Base-by-base conservation (phyloP, 2,113 vertebrate genomes). In the Sylvia atricapilla region DNA sequence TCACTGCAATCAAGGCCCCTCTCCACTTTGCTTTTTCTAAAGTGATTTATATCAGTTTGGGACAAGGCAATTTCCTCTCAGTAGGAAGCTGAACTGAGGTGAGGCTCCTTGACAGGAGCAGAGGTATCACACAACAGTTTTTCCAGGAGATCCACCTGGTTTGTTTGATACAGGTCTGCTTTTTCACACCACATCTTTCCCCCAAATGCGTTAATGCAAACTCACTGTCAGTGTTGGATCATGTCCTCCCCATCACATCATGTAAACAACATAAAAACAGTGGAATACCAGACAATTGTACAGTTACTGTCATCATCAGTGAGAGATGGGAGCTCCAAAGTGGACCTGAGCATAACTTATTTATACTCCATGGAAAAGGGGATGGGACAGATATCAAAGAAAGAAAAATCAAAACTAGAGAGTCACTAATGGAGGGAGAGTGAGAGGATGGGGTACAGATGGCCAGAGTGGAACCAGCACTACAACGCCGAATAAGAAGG, bases 21-120 rank as follows among this genome's bases (percentile, higher is more conserved):
- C 69, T 74, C 47, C 52, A 73, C 63, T 74, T 60, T 64, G 22
- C 73, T 52, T 33, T 88, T 59, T 74, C 70, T 43, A 0, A 64
- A 84, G 92, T 92, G 85, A 92, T 93, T 96, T 93, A 73, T 28
- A 64, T 43, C 73, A 55, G 13, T 90, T 84, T 67, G 73, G 76
- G 62, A 49, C 18, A 78, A 92, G 44, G 86, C 76, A 87, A 81
- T 94, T 95, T 95, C 95, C 92, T 90, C 83, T 59, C 4, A 0
- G 43, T 53, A 88, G 78, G 74, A 87, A 69, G 67, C 76, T 77
- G 76, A 81, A 53, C 52, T 2, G 33, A 77, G 66, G 62, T 87
- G 82, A 94, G 46, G 30, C 69, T 73, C 73, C 58, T 30, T 0
- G 1, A 46, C 6, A 73, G 58, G 20, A 86, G 64, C 60, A 59